Conservation (phyloP, 2,113 vertebrate genomes). For the Tursiops truncatus region DNA sequence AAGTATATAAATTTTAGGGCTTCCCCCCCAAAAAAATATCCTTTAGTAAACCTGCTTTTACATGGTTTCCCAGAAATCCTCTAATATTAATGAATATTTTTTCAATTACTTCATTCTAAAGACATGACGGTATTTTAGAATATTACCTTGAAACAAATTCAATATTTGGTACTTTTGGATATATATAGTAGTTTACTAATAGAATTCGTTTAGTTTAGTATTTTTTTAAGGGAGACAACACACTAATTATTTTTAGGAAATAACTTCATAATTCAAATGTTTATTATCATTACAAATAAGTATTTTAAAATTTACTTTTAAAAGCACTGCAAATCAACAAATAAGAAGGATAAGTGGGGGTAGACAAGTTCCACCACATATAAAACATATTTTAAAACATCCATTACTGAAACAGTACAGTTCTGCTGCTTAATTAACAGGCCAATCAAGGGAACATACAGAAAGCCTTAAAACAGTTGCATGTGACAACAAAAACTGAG, state of each 20-base stretch:
- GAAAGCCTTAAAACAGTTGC: neutral
- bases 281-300: neutral
- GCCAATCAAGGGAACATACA: neutral
- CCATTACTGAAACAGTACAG: neutral
- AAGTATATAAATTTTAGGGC: neutral
- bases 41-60: neutral
- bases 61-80: neutral
- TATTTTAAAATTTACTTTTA: neutral
- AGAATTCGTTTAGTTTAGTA: neutral
- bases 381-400: neutral
- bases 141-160: neutral
- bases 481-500: neutral
- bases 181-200: neutral
- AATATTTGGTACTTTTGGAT: neutral
- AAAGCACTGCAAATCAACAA: neutral
- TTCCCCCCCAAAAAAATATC: neutral
- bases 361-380: neutral
- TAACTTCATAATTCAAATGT: neutral
- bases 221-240: neutral
- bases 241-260: constrained; percentile 6
- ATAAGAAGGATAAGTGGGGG: neutral
- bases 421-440: neutral
- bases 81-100: neutral
- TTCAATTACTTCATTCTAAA: neutral
- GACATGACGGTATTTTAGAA: neutral